phyloP scores from a whole-genome alignment of 2,113 vertebrate genomes.

The Pitta sordida region DNA sequence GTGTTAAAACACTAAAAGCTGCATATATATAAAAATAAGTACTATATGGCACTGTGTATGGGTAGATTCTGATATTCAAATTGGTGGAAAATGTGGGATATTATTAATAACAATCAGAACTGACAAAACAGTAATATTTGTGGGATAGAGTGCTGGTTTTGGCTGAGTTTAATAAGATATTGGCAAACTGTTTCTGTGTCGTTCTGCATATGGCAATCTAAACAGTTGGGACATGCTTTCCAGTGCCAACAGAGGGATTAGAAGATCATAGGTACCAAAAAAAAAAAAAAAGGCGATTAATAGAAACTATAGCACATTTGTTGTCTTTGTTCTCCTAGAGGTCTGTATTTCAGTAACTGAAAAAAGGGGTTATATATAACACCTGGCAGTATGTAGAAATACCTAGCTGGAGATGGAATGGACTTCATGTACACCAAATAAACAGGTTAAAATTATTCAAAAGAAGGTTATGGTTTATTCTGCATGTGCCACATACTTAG shows the following conservation, averaged over 20 bases:
- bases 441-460: neutral
- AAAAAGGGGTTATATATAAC: neutral
- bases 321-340: neutral
- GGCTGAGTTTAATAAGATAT: neutral
- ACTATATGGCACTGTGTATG: neutral
- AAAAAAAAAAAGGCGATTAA: neutral
- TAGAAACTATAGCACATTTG: neutral
- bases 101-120: neutral
- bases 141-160: neutral
- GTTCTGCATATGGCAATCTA: neutral
- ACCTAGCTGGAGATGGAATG: neutral
- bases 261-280: neutral
- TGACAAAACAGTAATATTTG: neutral
- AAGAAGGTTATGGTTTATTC: neutral
- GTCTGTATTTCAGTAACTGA: neutral
- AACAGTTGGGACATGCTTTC: constrained; percentile 10
- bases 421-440: neutral
- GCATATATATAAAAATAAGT: neutral
- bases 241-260: neutral
- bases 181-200: constrained; percentile 23
- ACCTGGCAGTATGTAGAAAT: neutral
- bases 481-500: neutral
- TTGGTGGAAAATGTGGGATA: neutral
- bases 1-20: neutral
- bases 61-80: neutral